Conservation (phyloP, 2,888 invertebrate genomes). For the Campaea margaritaria region DNA sequence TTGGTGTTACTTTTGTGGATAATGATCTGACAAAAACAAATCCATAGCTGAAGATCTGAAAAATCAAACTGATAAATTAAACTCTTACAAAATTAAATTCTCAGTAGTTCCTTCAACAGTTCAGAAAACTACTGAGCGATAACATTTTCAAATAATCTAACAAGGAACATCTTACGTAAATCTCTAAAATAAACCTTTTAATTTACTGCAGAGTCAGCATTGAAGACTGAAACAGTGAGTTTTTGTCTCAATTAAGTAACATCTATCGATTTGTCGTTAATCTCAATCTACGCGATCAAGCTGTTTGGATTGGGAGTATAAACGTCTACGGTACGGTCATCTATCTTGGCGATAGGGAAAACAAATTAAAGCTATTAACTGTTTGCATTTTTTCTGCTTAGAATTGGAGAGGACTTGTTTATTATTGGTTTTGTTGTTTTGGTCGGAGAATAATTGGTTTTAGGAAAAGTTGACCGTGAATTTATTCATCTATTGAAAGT, state of each 20-base stretch:
- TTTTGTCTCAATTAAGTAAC: conserved; percentile 60
- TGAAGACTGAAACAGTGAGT: conserved; percentile 40
- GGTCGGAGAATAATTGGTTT: neutral
- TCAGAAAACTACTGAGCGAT: neutral
- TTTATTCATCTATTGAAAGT: too few species aligned
- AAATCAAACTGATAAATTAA: too few species aligned
- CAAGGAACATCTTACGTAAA: neutral
- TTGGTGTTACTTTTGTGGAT: too few species aligned
- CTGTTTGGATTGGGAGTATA: conserved; percentile 65
- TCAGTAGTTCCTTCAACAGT: too few species aligned
- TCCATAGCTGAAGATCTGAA: too few species aligned
- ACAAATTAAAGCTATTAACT: conserved; percentile 27
- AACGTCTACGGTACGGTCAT: conserved; percentile 61
- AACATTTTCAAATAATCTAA: conserved; percentile 5
- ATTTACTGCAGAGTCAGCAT: conserved; percentile 36
- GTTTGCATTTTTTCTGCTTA: conserved; percentile 20
- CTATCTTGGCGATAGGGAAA: conserved; percentile 43
- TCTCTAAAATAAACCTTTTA: conserved; percentile 25
- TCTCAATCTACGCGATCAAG: conserved; percentile 72
- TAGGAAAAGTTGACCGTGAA: neutral
- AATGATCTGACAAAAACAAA: too few species aligned
- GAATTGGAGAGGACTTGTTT: conserved; percentile 2
- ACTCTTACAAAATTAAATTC: too few species aligned
- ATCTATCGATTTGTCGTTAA: conserved; percentile 66
- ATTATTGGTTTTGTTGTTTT: conserved; percentile 9